Conservation (phyloP, 1,140 invertebrate species). For the Microplitis mediator region DNA sequence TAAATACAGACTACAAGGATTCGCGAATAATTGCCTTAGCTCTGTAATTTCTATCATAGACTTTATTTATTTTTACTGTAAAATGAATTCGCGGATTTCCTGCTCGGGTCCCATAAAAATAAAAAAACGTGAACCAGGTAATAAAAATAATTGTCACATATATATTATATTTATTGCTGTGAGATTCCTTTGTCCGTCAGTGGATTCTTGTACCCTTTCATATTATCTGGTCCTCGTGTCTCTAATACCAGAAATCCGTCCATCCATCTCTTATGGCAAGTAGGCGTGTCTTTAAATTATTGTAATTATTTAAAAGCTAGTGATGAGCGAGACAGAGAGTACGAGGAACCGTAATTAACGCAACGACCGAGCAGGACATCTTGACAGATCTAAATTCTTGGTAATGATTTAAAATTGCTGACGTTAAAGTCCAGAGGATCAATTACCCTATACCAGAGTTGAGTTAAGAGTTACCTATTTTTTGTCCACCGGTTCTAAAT, state of each 20-base stretch:
- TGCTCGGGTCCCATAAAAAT: no score
- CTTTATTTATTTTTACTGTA: no score
- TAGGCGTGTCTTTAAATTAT: constrained; percentile 61
- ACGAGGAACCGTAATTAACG: constrained; percentile 58
- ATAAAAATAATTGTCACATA: no score
- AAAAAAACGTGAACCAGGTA: no score
- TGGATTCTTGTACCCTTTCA: not conserved
- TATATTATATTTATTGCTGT: no score
- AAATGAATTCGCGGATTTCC: not conserved
- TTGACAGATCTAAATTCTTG: constrained; percentile 61
- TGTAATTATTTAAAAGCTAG: constrained; percentile 59
- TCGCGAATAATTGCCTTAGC: no score
- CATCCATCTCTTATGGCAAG: constrained; percentile 48
- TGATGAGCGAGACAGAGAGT: constrained; percentile 23
- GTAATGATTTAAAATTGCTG: constrained; percentile 55
- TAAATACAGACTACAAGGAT: no score
- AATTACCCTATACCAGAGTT: not conserved
- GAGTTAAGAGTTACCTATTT: no score
- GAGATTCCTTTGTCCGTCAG: not conserved
- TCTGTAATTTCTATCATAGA: no score
- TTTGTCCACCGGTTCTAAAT: not conserved
- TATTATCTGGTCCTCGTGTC: not conserved
- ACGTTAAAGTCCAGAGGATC: constrained; percentile 23
- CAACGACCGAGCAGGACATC: constrained; percentile 54
- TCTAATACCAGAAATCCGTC: constrained; percentile 44